Evolutionary conservation across 1,140 invertebrate genomes (phyloP), one percentile per base, ranked within the genome.

Genomic region (Aporrectodea caliginosa): DNA sequence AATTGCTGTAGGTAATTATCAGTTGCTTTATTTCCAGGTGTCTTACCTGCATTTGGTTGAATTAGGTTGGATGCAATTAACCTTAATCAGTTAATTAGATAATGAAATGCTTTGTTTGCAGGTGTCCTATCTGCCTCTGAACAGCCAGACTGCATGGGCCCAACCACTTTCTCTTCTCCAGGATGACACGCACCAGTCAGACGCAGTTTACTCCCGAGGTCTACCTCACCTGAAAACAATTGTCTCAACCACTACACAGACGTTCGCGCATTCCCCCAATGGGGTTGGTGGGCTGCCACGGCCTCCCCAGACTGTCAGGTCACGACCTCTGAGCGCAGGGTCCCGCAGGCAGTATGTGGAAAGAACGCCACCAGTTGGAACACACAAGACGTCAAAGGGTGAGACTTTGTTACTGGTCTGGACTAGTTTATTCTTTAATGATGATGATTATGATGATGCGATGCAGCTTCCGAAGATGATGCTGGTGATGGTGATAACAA

Each of bases 271-370:
- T 72, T 69, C 33, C 29, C 29, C 73, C 16, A 35, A 30, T 30
- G 58, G 34, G 16, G 32, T 14, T n/a, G 14, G 69, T 1, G 30
- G 16, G 0, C 32, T 70, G 30, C 69, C 73, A 1, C 79, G 72
- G 30, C 76, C 81, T 0, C 84, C 86, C 2, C 75, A 69, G 16
- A 78, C 79, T 29, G 76, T 87, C 0, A 81, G 87, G 72, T 83
- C 82, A 16, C 79, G 87, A 43, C 87, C 87, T 12, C 78, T 87
- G 0, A 86, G 84, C 83, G 87, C 87, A n/a, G 86, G 85, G 14
- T 81, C 83, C 31, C 78, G 82, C 12, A 80, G 84, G 69, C 70
- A 82, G 73, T 81, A 16, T 81, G 78, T 78, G 81, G 43, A 58
- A 6, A 58, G 43, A 58, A 58, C 43, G 22, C 43, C 43, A 12